phyloP scores from a whole-genome alignment of 2,113 vertebrate species.

The Lampris megalopsis region DNA sequence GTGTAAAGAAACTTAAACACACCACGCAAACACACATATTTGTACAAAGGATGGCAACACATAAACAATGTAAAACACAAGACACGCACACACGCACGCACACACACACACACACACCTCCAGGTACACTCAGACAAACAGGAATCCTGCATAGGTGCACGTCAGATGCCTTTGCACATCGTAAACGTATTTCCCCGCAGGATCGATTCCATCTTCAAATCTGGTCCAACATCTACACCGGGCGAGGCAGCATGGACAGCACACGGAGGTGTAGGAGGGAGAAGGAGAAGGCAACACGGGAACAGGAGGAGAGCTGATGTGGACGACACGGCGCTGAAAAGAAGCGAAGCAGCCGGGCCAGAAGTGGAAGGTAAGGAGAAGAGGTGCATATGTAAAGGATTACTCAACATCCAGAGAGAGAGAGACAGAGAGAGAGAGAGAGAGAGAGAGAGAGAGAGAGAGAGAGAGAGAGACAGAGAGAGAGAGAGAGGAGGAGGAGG shows the following conservation, averaged over 20 bases:
- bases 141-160: neutral
- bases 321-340: no score
- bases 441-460: conserved; percentile 14
- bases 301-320: neutral
- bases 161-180: neutral
- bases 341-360: no score
- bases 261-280: neutral
- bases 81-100: conserved; percentile 4
- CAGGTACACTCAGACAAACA: neutral
- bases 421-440: neutral
- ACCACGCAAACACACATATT: no score
- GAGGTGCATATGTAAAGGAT: neutral
- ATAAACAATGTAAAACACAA: no score
- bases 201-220: conserved; percentile 11
- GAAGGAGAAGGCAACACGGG: neutral
- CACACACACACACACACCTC: conserved; percentile 19
- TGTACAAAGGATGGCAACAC: no score
- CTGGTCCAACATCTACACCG: conserved; percentile 21
- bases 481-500: no score
- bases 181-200: conserved; percentile 15
- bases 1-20: no score
- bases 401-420: no score
- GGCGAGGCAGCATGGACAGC: no score
- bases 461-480: no score
- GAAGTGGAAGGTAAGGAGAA: no score